These are phyloP conservation scores for Pherbina coryleti DNA, from an alignment of 2,888 invertebrate genomes.

Conservation along the genomic window DNA sequence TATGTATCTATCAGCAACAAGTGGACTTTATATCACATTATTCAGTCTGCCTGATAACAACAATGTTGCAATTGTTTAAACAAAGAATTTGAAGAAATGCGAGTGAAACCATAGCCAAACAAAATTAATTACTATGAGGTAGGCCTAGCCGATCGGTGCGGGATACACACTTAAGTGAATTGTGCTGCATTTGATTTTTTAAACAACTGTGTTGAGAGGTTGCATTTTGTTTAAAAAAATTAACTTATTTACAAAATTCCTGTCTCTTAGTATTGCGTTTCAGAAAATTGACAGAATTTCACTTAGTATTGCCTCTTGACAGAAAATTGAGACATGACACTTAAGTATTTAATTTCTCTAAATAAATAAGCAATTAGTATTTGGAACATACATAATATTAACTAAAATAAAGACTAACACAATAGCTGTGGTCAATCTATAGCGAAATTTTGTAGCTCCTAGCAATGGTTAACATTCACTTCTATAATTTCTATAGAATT, in stretches of 20 bases:
- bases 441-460: too few species aligned
- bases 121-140: background rate
- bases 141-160: background rate
- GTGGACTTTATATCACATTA: constrained; percentile 10
- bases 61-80: background rate
- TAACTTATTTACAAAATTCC: constrained; percentile 5
- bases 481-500: too few species aligned
- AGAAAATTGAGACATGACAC: too few species aligned
- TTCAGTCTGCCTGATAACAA: constrained; percentile 16
- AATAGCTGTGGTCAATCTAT: too few species aligned
- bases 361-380: too few species aligned
- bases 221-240: constrained; percentile 12
- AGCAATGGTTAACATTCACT: too few species aligned
- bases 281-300: background rate
- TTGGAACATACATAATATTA: too few species aligned
- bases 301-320: too few species aligned
- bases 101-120: background rate
- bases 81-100: constrained; percentile 1
- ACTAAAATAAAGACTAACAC: too few species aligned
- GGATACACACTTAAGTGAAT: background rate
- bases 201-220: background rate
- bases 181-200: background rate
- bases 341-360: too few species aligned
- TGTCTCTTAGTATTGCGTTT: constrained; percentile 18
- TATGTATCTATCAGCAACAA: constrained; percentile 14